Base-by-base conservation (phyloP, 2,797 vertebrate species). In the Lepilemur septentrionalis region DNA sequence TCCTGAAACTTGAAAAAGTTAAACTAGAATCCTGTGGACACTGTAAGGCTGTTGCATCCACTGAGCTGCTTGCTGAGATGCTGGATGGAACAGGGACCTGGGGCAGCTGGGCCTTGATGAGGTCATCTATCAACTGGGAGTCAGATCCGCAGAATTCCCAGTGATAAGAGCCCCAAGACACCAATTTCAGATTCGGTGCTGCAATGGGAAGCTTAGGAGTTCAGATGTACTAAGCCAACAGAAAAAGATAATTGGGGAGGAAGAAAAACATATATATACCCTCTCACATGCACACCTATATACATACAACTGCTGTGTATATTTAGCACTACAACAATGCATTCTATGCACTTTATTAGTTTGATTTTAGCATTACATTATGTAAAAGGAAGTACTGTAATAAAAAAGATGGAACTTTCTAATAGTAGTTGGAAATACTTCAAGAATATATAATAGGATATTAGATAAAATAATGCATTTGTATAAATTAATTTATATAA, bases 351-450 rank as follows among this genome's bases (percentile, higher is more conserved):
- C 59, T 84, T 75, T 69, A 32, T 52, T 57, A 3, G 12, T n/a
- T 75, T 85, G 28, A 79, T 89, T 92, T 89, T 82, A 81, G 50
- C 30, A n/a, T 73, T 88, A 32, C 4, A 35, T 61, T 76, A n/a
- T 72, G 55, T 63, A 23, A 89, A 75, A 72, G 10, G 7, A 93
- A 83, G 11, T 13, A 20, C 4, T 57, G 32, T 32, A 52, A 90
- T 52, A 76, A 67, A 82, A 57, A 57, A 22, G 50, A 22, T 70
- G 3, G 28, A 80, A 59, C 1, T 72, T 82, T 72, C 2, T 70
- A 75, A 65, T n/a, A 7, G 5, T 52, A 59, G 80, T 94, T 95
- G 35, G 25, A 72, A 93, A 38, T n/a, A 82, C 6, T 17, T 76
- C 80, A 88, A 2, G 22, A 59, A 43, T 2, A 41, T 46, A 50